Evolutionary conservation across 2,888 invertebrate species (phyloP).

Genomic region (Diaperis boleti): DNA sequence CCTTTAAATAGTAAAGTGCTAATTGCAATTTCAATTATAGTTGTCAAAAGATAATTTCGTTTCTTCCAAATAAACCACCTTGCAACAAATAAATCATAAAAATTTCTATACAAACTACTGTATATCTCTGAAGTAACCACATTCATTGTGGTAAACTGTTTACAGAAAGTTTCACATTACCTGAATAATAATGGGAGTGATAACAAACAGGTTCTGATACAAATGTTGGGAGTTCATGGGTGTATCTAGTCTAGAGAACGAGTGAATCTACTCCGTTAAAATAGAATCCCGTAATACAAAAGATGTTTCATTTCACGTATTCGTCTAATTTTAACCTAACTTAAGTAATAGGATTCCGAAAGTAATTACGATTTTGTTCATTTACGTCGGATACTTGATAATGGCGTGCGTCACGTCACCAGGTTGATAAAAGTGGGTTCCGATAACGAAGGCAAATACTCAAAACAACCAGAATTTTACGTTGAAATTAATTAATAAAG

Average conservation of each 20-base stretch:
- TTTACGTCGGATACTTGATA: constrained; percentile 13
- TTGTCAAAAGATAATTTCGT: too few relatives aligned
- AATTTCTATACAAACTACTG: too few relatives aligned
- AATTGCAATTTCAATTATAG: too few relatives aligned
- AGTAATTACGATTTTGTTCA: neutral
- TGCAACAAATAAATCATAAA: too few relatives aligned
- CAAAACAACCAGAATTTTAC: too few relatives aligned
- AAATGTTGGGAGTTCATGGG: constrained; percentile 4
- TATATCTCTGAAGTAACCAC: too few relatives aligned
- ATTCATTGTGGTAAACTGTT: neutral
- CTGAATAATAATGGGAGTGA: constrained; percentile 16
- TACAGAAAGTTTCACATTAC: constrained; percentile 10
- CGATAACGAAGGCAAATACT: too few relatives aligned
- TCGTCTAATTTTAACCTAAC: neutral
- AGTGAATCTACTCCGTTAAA: neutral
- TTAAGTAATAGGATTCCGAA: neutral
- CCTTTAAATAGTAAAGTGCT: too few relatives aligned
- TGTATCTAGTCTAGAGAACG: constrained; percentile 8
- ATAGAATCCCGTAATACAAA: neutral
- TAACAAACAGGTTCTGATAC: constrained; percentile 23
- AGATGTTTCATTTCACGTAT: neutral
- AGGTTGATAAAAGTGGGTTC: constrained; percentile 11
- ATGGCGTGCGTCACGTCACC: constrained; percentile 26
- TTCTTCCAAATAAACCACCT: too few relatives aligned
- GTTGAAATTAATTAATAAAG: too few relatives aligned